Conservation (phyloP, 1,140 invertebrate species). For the Tetraneura akinire region DNA sequence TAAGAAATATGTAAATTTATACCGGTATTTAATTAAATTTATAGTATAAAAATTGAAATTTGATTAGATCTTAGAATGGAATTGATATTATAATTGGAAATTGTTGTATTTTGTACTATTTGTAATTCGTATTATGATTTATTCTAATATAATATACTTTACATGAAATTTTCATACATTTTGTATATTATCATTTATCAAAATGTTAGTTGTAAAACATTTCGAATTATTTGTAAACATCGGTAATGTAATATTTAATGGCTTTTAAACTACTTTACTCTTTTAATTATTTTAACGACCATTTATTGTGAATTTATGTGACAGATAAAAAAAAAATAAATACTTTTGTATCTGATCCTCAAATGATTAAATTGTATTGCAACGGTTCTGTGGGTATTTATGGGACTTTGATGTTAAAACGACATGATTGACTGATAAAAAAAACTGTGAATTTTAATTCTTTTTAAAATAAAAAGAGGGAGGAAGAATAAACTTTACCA, state of each 20-base stretch:
- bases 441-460: neutral
- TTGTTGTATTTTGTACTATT: too few relatives aligned
- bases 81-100: too few relatives aligned
- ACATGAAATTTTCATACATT: too few relatives aligned
- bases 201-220: neutral
- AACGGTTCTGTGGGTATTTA: neutral
- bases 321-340: neutral
- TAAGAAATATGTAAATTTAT: too few relatives aligned
- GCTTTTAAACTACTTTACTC: neutral
- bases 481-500: neutral
- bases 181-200: neutral
- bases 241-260: conserved; percentile 14
- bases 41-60: neutral
- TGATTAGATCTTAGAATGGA: too few relatives aligned
- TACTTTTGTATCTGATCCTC: neutral
- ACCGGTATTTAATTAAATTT: too few relatives aligned
- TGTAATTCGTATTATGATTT: too few relatives aligned
- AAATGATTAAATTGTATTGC: conserved; percentile 2
- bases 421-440: conserved; percentile 20
- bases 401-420: neutral
- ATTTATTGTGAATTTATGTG: neutral
- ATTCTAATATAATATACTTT: too few relatives aligned
- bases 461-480: neutral
- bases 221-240: neutral
- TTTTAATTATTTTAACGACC: neutral